Conservation (phyloP, 1,140 invertebrate genomes). For the Drosophila tristis region DNA sequence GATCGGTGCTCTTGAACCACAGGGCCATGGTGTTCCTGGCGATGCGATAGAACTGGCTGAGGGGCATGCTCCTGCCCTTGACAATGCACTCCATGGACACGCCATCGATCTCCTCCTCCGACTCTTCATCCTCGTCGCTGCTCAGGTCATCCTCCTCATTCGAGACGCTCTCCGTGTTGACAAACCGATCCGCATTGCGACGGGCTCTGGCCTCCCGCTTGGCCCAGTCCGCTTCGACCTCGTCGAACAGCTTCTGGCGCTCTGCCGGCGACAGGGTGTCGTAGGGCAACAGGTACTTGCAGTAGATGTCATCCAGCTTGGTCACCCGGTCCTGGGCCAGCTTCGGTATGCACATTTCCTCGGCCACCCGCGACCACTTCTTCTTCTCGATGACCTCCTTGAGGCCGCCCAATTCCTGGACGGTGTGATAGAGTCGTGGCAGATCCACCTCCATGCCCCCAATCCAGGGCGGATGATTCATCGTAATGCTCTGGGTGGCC, state of each 20-base stretch:
- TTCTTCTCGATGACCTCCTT: constrained; percentile 96
- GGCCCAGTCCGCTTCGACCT: constrained; percentile 91
- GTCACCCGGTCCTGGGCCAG: constrained; percentile 92
- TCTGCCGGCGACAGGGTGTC: constrained; percentile 93
- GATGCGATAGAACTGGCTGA: constrained; percentile 92
- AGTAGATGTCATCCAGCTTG: constrained; percentile 96
- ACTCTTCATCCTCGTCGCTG: constrained; percentile 84
- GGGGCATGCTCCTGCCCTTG: constrained; percentile 92
- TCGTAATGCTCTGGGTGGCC: constrained; percentile 90
- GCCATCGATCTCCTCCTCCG: constrained; percentile 88
- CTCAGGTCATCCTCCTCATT: constrained; percentile 81
- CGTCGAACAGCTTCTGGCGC: constrained; percentile 88
- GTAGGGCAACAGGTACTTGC: constrained; percentile 96
- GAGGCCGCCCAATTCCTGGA: constrained; percentile 93
- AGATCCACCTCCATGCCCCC: constrained; percentile 96
- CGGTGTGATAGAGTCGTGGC: constrained; percentile 92
- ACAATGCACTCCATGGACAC: constrained; percentile 92
- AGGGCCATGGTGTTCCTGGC: constrained; percentile 93
- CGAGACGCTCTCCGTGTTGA: constrained; percentile 85
- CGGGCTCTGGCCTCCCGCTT: constrained; percentile 86
- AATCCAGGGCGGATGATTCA: constrained; percentile 91
- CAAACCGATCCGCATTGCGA: constrained; percentile 85
- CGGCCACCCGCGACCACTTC: constrained; percentile 95
- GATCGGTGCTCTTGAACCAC: constrained; percentile 89
- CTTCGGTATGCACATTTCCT: constrained; percentile 94